Evolutionary conservation across 2,113 vertebrate species (phyloP).

Genomic region (Macquaria ambigua): DNA sequence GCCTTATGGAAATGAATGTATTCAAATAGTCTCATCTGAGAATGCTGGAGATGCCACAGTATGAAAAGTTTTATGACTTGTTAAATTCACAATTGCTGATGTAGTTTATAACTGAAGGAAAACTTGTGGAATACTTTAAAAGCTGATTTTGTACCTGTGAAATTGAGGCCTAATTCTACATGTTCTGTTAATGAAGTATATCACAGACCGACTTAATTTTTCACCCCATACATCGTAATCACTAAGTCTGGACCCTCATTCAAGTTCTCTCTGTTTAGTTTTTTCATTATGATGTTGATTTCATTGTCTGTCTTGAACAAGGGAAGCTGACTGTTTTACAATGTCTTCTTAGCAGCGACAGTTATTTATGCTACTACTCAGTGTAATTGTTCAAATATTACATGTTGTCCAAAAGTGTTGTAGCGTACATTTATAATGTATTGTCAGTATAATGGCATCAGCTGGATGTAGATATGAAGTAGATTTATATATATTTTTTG

Average conservation of each 20-base stretch:
- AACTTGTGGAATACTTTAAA: conserved; percentile 24
- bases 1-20: conserved; percentile 75
- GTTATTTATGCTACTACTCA: conserved; percentile 56
- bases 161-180: conserved; percentile 35
- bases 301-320: conserved; percentile 29
- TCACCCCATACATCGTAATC: background rate
- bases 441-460: conserved; percentile 54
- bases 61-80: background rate
- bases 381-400: conserved; percentile 42
- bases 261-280: background rate
- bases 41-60: conserved; percentile 49
- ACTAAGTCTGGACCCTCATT: conserved; percentile 19
- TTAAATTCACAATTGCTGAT: background rate
- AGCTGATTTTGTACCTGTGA: conserved; percentile 34
- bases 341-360: conserved; percentile 48
- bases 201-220: background rate
- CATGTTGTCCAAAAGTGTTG: conserved; percentile 53
- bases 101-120: conserved; percentile 3
- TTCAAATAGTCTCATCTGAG: conserved; percentile 26
- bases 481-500: conserved; percentile 63
- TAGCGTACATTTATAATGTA: conserved; percentile 44
- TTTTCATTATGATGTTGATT: background rate
- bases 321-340: conserved; percentile 46
- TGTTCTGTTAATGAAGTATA: conserved; percentile 21
- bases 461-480: conserved; percentile 68